Evolutionary conservation across 53 echinoderm and acorn worm species (phyloP).

Genomic region (Luidia sarsii): DNA sequence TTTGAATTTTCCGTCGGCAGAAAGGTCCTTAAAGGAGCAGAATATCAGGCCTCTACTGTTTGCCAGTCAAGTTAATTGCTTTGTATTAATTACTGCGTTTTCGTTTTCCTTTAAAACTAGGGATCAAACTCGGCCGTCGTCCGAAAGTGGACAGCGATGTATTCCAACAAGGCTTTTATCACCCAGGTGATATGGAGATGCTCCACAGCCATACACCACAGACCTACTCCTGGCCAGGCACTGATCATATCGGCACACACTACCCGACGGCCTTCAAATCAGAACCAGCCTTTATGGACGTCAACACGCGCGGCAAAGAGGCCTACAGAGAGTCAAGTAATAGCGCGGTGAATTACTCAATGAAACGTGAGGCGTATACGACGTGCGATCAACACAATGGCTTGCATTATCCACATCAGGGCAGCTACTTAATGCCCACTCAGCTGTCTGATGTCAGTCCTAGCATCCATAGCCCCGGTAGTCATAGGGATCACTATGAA

Average conservation of each 20-base stretch:
- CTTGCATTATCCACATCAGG: conserved; percentile 42
- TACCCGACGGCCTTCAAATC: conserved; percentile 46
- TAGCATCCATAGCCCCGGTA: conserved; percentile 3
- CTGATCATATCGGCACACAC: conserved; percentile 25
- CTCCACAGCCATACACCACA: conserved; percentile 32
- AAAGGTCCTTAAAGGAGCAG: too few species aligned
- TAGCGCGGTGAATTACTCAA: conserved; percentile 37
- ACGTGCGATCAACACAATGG: conserved; percentile 54
- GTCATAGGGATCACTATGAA: conserved; percentile 19
- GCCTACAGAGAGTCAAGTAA: conserved; percentile 20
- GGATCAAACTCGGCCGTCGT: conserved; percentile 91
- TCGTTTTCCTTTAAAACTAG: conserved; percentile 37
- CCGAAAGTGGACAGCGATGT: conserved; percentile 90
- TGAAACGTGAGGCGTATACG: conserved; percentile 53
- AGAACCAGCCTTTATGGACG: conserved; percentile 41
- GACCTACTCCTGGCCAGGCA: conserved; percentile 38
- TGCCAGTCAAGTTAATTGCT: too few species aligned
- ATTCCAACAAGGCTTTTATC: conserved; percentile 74
- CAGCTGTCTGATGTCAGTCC: not conserved
- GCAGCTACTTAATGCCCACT: conserved; percentile 35
- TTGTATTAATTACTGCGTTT: too few species aligned
- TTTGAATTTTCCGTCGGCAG: too few species aligned
- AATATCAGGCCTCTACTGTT: too few species aligned
- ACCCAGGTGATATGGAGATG: conserved; percentile 50
- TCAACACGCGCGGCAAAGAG: not conserved